Evolutionary conservation across 2,113 vertebrate species (phyloP), one percentile per base, ranked within the genome.

Genomic region (Microcebus griseorufus): DNA sequence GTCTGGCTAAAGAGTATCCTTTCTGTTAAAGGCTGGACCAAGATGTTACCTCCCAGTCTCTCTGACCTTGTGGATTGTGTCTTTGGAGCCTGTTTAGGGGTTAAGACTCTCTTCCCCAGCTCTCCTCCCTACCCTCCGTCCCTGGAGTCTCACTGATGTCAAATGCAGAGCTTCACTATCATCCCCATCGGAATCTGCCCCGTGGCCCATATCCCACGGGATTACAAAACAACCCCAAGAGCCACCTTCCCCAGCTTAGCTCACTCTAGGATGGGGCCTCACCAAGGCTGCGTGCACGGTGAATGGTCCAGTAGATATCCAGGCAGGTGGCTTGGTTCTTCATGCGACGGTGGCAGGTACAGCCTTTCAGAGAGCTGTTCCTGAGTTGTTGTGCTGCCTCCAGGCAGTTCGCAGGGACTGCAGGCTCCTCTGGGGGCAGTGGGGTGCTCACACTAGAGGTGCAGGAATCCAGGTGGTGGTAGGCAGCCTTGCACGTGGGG

Each of bases 331-430:
- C 99, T 97, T 99, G 99, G 62, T 98, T 99, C 87, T 98, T 99
- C 98, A 99, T 99, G 95, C 99, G 99, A 34, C 99, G 98, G 89
- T 99, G 99, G 90, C 99, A 99, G 73, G 98, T 99, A 97, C 99
- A 99, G 37, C 98, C 98, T 96, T 99, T 98, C 96, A 99, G 98
- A 92, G 99, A 99, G 89, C 98, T 99, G 78, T 98, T 98, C 96
- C 98, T 98, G 4, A 99, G 98, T 12, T 98, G 97, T 25, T 98
- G 98, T 93, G 99, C 99, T 87, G 99, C 99, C 62, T 99, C 98
- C 85, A 99, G 97, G 97, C 99, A 99, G 94, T 99, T 98, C 8
- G 97, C 78, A 9, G 98, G 98, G 84, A 98, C 98, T 0, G 98
- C 93, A 0, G 97, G 94, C 32, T 98, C 98, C 91, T 99, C 98